Conservation (phyloP, 2,888 invertebrate genomes). For the Calliphora vomitoria region DNA sequence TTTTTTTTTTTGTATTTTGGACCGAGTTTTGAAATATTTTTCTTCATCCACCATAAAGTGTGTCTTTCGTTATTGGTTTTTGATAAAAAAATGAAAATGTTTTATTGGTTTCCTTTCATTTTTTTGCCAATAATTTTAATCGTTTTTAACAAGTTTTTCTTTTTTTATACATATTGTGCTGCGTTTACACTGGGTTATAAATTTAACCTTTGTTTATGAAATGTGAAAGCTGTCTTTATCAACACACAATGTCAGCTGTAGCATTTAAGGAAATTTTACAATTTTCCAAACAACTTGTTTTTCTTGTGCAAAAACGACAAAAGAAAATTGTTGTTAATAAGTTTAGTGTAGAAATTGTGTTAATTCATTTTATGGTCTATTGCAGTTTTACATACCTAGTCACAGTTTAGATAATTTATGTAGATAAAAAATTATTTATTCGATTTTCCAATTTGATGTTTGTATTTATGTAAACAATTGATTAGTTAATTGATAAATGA, state of each 20-base stretch:
- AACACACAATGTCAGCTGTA: neutral
- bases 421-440: too few relatives aligned
- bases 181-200: slow-evolving; percentile 36
- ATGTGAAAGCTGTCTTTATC: slow-evolving; percentile 32
- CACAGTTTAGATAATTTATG: neutral
- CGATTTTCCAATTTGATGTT: too few relatives aligned
- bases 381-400: slow-evolving; percentile 5
- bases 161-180: neutral
- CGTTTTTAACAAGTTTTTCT: neutral
- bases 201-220: slow-evolving; percentile 17
- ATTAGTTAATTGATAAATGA: too few relatives aligned
- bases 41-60: slow-evolving; percentile 27
- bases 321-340: neutral
- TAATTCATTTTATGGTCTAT: neutral
- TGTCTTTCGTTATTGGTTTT: slow-evolving; percentile 48
- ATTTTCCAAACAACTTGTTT: slow-evolving; percentile 17
- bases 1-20: neutral
- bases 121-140: slow-evolving; percentile 37
- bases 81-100: slow-evolving; percentile 44
- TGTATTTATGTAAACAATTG: too few relatives aligned
- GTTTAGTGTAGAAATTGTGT: slow-evolving; percentile 22
- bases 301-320: neutral
- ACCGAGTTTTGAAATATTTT: slow-evolving; percentile 23
- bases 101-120: slow-evolving; percentile 68
- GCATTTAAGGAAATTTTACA: slow-evolving; percentile 8